Evolutionary conservation across 2,888 invertebrate genomes (phyloP).

Genomic region (Acleris literana): DNA sequence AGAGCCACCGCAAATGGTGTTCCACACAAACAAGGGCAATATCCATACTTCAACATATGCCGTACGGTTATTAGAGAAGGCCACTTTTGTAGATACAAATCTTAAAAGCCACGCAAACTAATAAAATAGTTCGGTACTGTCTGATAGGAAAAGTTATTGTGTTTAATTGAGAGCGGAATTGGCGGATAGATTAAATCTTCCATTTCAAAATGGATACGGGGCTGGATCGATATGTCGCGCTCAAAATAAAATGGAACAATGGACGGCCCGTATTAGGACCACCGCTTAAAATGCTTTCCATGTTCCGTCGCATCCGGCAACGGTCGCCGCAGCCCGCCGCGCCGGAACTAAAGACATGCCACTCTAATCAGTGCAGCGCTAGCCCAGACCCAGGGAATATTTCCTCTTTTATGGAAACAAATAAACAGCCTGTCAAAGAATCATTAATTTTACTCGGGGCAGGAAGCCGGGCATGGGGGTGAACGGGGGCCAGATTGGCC

Average conservation of each 20-base stretch:
- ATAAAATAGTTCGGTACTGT: neutral
- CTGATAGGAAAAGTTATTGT: constrained; percentile 1
- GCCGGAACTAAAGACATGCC: constrained; percentile 71
- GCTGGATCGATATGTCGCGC: constrained; percentile 65
- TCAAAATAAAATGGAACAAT: constrained; percentile 76
- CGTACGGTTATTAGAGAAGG: constrained; percentile 7
- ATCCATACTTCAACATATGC: neutral
- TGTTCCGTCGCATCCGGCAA: constrained; percentile 75
- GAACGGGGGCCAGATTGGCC: constrained; percentile 52
- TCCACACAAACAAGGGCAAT: constrained; percentile 43
- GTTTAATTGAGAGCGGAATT: constrained; percentile 9
- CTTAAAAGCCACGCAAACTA: constrained; percentile 16
- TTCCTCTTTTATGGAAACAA: constrained; percentile 42
- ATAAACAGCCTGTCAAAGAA: constrained; percentile 48
- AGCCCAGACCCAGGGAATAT: constrained; percentile 31
- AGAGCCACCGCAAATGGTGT: constrained; percentile 59
- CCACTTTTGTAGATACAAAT: constrained; percentile 7
- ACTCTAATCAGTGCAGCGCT: constrained; percentile 59
- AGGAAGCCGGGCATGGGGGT: constrained; percentile 61
- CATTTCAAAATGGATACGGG: constrained; percentile 29
- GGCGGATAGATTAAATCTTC: constrained; percentile 20
- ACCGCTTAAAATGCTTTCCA: constrained; percentile 82
- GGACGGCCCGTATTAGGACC: constrained; percentile 61
- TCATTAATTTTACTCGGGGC: constrained; percentile 72
- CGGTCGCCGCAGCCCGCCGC: constrained; percentile 42